These are phyloP conservation scores for cattle (Bos taurus) DNA, from an alignment of 2,113 vertebrate genomes.

Conservation along the genomic window ARS-UCD2.0 NC_037335.1:106561001-106561500, in stretches of 20 bases:
- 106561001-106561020: neutral
- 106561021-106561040: neutral
- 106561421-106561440: neutral
- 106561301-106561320: neutral
- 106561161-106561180: neutral
- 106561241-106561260: neutral
- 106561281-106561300: no score
- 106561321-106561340: neutral
- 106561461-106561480: neutral
- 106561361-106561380: neutral
- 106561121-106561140: neutral
- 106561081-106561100: neutral
- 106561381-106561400: neutral
- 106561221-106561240: neutral
- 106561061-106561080: neutral
- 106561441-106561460: neutral
- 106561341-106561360: neutral
- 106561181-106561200: neutral
- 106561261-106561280: neutral
- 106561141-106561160: neutral
- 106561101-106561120: neutral
- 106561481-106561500: accelerated
- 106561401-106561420: neutral
- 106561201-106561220: neutral
- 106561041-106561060: neutral